Conservation (phyloP, 2,797 vertebrate species). For the Bradypodion ventrale region DNA sequence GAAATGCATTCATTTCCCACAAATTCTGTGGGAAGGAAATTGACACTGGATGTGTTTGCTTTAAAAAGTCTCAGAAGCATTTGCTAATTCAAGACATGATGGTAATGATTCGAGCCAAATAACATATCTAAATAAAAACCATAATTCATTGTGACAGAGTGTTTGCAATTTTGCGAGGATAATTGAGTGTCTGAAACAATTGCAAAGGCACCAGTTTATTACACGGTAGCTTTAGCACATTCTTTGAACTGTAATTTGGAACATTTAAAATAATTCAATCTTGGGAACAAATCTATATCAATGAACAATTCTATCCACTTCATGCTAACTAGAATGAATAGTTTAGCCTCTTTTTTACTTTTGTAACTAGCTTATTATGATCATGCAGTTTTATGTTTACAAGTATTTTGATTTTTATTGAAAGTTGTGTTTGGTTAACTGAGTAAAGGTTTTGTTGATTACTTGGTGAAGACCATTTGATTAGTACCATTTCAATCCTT, state of each 20-base stretch:
- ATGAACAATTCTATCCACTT: not conserved
- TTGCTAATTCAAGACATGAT: constrained; percentile 1
- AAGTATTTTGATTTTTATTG: not conserved
- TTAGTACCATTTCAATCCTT: not conserved
- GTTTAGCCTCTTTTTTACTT: not conserved
- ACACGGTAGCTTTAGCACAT: constrained; percentile 6
- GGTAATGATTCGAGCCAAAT: constrained; percentile 26
- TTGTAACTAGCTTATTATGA: not conserved
- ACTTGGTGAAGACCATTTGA: not conserved
- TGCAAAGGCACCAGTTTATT: constrained; percentile 26
- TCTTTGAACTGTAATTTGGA: constrained; percentile 20
- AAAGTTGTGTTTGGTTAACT: not conserved
- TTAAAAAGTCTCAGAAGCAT: not conserved
- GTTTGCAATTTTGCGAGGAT: constrained; percentile 12
- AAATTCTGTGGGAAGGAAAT: not conserved
- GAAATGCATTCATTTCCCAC: not conserved
- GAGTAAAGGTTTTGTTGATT: not conserved
- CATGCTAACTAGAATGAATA: not conserved
- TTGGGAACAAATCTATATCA: constrained; percentile 2
- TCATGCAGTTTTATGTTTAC: not conserved
- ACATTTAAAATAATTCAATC: constrained; percentile 22
- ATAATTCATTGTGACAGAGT: constrained; percentile 14
- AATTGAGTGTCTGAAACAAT: constrained; percentile 21
- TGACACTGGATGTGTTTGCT: not conserved
- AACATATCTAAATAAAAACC: constrained; percentile 1